A percentile compares a stretch with the other conserved stretches of the same genome.
These are phyloP conservation scores for Agrilus planipennis DNA, from an alignment of 1,140 invertebrate species.

Conservation along the genomic window DNA sequence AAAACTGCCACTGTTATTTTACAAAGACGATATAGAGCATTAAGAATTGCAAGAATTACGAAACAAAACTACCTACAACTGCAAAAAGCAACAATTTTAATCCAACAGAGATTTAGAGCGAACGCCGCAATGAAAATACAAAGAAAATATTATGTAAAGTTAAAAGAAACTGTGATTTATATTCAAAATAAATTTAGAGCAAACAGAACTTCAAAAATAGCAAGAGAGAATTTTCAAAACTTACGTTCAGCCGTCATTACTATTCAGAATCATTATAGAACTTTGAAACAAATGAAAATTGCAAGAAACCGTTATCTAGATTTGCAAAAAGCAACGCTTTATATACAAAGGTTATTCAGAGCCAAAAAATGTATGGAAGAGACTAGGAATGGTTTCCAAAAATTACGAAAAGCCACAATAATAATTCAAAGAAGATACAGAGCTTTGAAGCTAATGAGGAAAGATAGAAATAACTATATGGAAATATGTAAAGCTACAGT, in stretches of 20 bases:
- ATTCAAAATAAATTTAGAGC: conserved; percentile 40
- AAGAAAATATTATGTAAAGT: conserved; percentile 28
- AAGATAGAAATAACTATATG: conserved; percentile 15
- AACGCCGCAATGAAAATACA: conserved; percentile 22
- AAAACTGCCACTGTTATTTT: conserved; percentile 13
- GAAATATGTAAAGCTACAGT: conserved; percentile 13
- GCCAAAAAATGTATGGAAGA: too few species aligned
- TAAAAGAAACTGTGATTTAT: conserved; percentile 28
- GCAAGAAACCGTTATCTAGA: conserved; percentile 8
- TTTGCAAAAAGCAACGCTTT: conserved; percentile 10
- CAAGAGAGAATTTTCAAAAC: conserved; percentile 15
- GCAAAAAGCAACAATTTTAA: conserved; percentile 14
- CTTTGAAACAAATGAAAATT: conserved; percentile 28
- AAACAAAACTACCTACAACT: conserved; percentile 28
- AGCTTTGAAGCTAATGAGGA: conserved; percentile 22
- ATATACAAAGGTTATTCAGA: too few species aligned
- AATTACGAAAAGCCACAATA: conserved; percentile 26
- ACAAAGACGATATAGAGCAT: conserved; percentile 39
- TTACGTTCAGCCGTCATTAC: conserved; percentile 20
- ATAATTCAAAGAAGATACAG: conserved; percentile 39
- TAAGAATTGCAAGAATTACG: conserved; percentile 27
- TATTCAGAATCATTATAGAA: conserved; percentile 36
- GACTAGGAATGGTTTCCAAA: too few species aligned
- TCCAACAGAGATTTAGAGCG: conserved; percentile 29
- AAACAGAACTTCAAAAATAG: conserved; percentile 7